These are phyloP conservation scores for Leucozona laternaria DNA, from an alignment of 2,888 invertebrate genomes.

Conservation along the genomic window DNA sequence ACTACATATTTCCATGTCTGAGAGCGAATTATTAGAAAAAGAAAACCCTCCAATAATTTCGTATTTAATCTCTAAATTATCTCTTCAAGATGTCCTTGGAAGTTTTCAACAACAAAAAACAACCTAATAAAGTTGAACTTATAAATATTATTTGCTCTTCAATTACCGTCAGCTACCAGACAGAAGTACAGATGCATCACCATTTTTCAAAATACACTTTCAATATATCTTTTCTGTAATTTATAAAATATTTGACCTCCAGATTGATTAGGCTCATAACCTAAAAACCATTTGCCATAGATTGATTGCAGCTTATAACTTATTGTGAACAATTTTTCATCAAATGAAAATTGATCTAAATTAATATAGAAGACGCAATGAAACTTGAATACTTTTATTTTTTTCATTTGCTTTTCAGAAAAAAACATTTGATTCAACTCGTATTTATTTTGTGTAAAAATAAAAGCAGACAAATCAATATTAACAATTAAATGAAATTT, in stretches of 20 bases:
- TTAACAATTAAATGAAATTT: not conserved
- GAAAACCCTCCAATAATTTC: too few relatives aligned
- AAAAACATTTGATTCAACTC: not conserved
- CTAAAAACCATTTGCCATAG: not conserved
- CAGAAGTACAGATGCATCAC: too few relatives aligned
- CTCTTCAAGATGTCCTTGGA: too few relatives aligned
- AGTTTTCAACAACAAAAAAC: too few relatives aligned
- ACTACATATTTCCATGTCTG: too few relatives aligned
- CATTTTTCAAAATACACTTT: too few relatives aligned
- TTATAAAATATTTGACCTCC: not conserved
- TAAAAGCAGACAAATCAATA: not conserved
- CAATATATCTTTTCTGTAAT: too few relatives aligned
- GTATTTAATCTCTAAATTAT: too few relatives aligned
- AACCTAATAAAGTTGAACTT: too few relatives aligned
- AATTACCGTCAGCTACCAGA: too few relatives aligned
- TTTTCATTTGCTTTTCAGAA: not conserved
- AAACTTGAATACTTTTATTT: not conserved
- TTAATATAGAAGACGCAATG: not conserved
- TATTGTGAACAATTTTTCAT: not conserved
- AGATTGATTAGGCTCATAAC: not conserved
- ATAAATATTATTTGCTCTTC: too few relatives aligned
- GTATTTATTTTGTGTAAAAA: not conserved
- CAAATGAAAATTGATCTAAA: not conserved
- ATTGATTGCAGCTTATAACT: not conserved
- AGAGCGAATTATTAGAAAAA: too few relatives aligned